Percentiles rank a stretch among this genome's conserved stretches.
Conservation (phyloP, 2,797 vertebrate species). For the Otolemur crassicaudatus region DNA sequence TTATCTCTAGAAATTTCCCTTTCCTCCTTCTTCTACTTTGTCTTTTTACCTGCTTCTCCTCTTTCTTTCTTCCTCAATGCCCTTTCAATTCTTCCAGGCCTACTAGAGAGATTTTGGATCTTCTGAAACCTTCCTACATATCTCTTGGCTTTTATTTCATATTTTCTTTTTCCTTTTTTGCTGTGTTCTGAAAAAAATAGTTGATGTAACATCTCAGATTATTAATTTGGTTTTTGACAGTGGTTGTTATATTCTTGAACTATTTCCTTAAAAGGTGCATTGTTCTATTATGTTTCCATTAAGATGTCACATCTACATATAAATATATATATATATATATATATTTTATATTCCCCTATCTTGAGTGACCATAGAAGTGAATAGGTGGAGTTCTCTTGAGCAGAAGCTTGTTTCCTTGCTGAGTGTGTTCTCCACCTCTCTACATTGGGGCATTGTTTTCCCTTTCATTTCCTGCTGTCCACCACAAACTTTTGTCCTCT, state of each 20-base stretch:
- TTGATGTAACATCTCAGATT: background rate
- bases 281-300: background rate
- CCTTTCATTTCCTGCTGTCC: background rate
- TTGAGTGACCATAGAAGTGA: background rate
- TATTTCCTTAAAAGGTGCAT: background rate
- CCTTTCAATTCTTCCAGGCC: background rate
- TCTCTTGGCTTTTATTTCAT: background rate
- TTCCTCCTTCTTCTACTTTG: background rate
- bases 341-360: background rate
- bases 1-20: background rate
- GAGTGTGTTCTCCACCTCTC: background rate
- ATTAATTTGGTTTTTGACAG: background rate
- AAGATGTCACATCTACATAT: background rate
- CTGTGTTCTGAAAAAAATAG: background rate
- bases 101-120: background rate
- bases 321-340: too few species aligned
- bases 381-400: background rate
- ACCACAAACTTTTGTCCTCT: background rate
- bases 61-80: background rate
- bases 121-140: background rate
- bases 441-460: background rate
- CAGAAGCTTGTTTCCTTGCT: background rate
- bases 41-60: background rate
- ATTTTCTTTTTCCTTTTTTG: background rate
- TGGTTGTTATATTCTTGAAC: background rate